Evolutionary conservation across 2,113 vertebrate genomes (phyloP).

Genomic region (Peucedramus taeniatus): DNA sequence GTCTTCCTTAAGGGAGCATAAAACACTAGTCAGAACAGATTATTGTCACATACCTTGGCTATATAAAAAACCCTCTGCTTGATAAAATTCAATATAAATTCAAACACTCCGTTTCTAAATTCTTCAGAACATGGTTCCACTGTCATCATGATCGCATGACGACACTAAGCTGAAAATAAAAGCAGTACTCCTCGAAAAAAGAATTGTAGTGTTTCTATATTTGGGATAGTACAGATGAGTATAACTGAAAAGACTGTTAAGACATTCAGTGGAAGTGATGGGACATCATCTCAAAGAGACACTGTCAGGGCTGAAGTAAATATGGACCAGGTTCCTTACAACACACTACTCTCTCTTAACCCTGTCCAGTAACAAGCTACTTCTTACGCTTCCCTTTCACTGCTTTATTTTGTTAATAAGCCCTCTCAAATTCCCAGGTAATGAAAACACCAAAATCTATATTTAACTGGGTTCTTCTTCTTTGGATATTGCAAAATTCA

Average conservation of each 20-base stretch:
- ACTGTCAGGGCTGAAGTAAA: neutral
- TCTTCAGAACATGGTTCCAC: neutral
- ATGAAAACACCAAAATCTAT: neutral
- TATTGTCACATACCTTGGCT: neutral
- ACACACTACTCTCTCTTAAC: neutral
- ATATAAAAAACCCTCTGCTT: neutral
- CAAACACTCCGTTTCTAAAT: neutral
- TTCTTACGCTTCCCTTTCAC: neutral
- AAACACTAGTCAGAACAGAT: neutral
- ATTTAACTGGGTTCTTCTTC: neutral
- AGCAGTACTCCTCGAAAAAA: neutral
- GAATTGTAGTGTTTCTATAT: neutral
- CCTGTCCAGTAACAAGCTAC: neutral
- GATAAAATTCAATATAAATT: neutral
- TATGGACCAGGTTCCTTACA: neutral
- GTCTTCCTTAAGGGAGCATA: neutral
- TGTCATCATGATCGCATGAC: neutral
- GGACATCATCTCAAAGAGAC: neutral
- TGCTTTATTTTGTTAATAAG: neutral
- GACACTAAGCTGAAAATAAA: neutral
- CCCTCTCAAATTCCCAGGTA: neutral
- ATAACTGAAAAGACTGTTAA: neutral
- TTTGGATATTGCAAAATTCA: neutral
- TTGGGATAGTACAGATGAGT: neutral
- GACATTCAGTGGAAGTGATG: neutral